Conservation (phyloP, 2,797 vertebrate species). For the Danio kyathit region DNA sequence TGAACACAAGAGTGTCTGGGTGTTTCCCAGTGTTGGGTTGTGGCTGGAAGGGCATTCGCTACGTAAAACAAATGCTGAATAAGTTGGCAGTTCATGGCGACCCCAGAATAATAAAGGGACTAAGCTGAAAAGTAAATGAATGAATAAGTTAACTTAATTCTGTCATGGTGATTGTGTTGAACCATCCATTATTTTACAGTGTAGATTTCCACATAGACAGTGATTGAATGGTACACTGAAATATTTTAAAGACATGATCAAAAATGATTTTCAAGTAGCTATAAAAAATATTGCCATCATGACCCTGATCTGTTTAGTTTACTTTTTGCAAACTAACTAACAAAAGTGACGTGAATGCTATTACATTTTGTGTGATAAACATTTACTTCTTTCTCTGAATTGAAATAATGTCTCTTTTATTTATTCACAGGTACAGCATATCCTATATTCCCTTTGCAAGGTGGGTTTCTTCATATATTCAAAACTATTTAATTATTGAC, state of each 20-base stretch:
- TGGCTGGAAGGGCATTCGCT: too few relatives aligned
- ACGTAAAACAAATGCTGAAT: too few relatives aligned
- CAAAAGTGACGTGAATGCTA: not conserved
- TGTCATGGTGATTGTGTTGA: too few relatives aligned
- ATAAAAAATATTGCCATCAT: not conserved
- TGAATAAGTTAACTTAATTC: too few relatives aligned
- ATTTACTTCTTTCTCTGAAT: not conserved
- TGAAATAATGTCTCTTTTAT: conserved; percentile 40
- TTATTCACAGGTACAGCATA: conserved; percentile 82
- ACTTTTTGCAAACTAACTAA: not conserved
- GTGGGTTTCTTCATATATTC: conserved; percentile 68
- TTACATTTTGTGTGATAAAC: not conserved
- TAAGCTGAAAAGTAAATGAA: too few relatives aligned
- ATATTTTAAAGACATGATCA: not conserved
- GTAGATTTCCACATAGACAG: not conserved
- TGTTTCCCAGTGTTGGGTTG: too few relatives aligned
- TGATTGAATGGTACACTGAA: not conserved
- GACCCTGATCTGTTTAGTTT: not conserved
- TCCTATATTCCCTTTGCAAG: conserved; percentile 87
- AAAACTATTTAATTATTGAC: not conserved
- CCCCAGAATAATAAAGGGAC: too few relatives aligned
- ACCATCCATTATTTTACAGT: too few relatives aligned
- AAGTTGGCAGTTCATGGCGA: too few relatives aligned
- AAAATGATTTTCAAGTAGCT: not conserved
- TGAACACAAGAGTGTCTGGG: too few relatives aligned